Percentiles rank a stretch among this genome's conserved stretches.
Evolutionary conservation across 2,113 vertebrate species (phyloP).

Genomic region (Tenebrosternarchus preto): DNA sequence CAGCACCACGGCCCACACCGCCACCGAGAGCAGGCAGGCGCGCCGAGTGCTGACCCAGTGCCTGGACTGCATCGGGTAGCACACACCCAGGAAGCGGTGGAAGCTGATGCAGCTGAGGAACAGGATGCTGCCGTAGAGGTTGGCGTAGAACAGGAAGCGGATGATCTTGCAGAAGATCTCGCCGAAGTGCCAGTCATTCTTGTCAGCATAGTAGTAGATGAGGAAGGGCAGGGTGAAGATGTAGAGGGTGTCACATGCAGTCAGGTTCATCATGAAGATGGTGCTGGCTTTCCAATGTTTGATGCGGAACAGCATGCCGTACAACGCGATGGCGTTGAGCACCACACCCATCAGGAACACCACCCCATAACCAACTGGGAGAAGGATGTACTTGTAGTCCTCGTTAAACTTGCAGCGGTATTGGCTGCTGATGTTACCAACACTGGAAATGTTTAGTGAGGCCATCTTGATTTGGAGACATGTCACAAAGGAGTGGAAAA

Average conservation of each 20-base stretch:
- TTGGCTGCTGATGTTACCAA: slow-evolving; percentile 45
- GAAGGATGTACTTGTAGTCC: slow-evolving; percentile 90
- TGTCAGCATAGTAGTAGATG: slow-evolving; percentile 87
- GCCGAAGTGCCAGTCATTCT: slow-evolving; percentile 92
- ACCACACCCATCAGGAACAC: slow-evolving; percentile 87
- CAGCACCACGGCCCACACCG: slow-evolving; percentile 81
- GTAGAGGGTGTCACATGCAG: slow-evolving; percentile 85
- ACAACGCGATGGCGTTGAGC: slow-evolving; percentile 83
- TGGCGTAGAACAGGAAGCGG: slow-evolving; percentile 95
- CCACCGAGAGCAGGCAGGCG: slow-evolving; percentile 75
- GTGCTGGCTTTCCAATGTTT: slow-evolving; percentile 91
- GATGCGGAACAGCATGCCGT: slow-evolving; percentile 85
- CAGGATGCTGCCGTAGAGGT: slow-evolving; percentile 93
- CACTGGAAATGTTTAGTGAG: slow-evolving; percentile 6
- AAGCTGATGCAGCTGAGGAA: slow-evolving; percentile 95
- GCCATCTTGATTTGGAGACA: slow-evolving; percentile 57
- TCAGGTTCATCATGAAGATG: slow-evolving; percentile 96
- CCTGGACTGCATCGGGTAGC: slow-evolving; percentile 84
- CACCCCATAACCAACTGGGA: slow-evolving; percentile 85
- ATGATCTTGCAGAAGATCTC: slow-evolving; percentile 88
- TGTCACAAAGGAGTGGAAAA: slow-evolving; percentile 43
- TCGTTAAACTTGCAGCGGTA: slow-evolving; percentile 84
- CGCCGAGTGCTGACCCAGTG: slow-evolving; percentile 81
- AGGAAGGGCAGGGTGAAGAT: slow-evolving; percentile 91
- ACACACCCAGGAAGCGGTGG: slow-evolving; percentile 89